phyloP scores from a whole-genome alignment of 1,140 invertebrate genomes.

The Drosophila burlai region DNA sequence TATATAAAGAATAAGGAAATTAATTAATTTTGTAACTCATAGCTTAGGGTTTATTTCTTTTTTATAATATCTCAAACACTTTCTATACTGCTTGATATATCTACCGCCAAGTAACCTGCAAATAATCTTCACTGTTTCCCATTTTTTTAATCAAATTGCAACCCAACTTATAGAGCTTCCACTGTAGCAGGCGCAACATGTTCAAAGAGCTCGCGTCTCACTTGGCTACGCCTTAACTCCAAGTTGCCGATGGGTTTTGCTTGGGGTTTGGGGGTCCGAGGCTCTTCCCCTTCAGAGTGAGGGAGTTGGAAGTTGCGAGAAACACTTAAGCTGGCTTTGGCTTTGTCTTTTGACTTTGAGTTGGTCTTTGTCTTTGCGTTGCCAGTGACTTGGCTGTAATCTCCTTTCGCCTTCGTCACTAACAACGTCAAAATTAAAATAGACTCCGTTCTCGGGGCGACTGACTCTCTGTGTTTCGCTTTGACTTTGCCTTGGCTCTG shows the following conservation, averaged over 20 bases:
- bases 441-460: slow-evolving; percentile 53
- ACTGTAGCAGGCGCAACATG: slow-evolving; percentile 69
- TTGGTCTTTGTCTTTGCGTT: slow-evolving; percentile 41
- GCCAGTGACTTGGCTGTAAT: slow-evolving; percentile 63
- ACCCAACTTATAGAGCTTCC: slow-evolving; percentile 10
- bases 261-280: background rate
- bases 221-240: slow-evolving; percentile 50
- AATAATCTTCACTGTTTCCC: background rate
- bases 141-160: background rate
- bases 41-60: background rate
- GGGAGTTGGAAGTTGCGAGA: slow-evolving; percentile 12
- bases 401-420: slow-evolving; percentile 63
- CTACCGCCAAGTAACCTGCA: background rate
- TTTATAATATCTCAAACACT: background rate
- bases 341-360: slow-evolving; percentile 45
- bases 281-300: background rate
- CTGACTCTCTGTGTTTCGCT: background rate
- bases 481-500: slow-evolving; percentile 58
- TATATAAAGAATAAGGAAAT: background rate
- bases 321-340: slow-evolving; percentile 73
- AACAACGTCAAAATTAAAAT: slow-evolving; percentile 78
- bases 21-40: background rate
- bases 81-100: background rate
- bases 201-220: slow-evolving; percentile 56
- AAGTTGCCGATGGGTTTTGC: slow-evolving; percentile 16